Percentiles rank a stretch among this genome's conserved stretches.
These are phyloP conservation scores for Tetragnatha montana DNA, from an alignment of 2,888 invertebrate genomes.

Conservation along the genomic window DNA sequence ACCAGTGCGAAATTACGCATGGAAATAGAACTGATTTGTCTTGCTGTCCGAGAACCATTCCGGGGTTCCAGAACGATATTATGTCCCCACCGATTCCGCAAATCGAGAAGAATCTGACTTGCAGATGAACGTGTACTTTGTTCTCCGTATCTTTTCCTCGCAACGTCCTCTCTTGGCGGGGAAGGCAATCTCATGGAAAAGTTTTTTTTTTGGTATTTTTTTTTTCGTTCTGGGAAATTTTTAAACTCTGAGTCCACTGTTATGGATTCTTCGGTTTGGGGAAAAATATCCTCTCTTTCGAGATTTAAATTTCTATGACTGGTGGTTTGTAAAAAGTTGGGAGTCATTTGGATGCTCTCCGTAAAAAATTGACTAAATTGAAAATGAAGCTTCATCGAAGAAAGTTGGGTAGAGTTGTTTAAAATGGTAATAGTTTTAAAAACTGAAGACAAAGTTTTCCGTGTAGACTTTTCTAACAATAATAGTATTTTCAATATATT, in stretches of 20 bases:
- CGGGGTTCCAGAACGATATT: slow-evolving; percentile 45
- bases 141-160: not conserved
- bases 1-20: slow-evolving; percentile 50
- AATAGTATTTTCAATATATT: no score
- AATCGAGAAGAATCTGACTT: slow-evolving; percentile 55
- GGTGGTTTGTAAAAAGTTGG: slow-evolving; percentile 15
- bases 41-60: slow-evolving; percentile 52
- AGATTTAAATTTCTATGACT: slow-evolving; percentile 19
- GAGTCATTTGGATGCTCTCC: not conserved
- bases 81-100: slow-evolving; percentile 37
- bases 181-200: slow-evolving; percentile 14
- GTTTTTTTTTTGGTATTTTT: slow-evolving; percentile 7
- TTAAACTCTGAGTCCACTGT: slow-evolving; percentile 48
- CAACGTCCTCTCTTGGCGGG: slow-evolving; percentile 28
- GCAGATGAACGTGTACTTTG: slow-evolving; percentile 56
- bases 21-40: slow-evolving; percentile 61
- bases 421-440: not conserved
- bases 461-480: no score
- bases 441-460: no score
- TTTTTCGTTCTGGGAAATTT: slow-evolving; percentile 27
- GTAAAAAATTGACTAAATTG: not conserved
- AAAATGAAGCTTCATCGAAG: not conserved
- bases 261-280: slow-evolving; percentile 13
- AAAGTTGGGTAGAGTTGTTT: not conserved
- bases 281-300: slow-evolving; percentile 11